Conservation (phyloP, 2,113 vertebrate species). For the Microcebus griseorufus region DNA sequence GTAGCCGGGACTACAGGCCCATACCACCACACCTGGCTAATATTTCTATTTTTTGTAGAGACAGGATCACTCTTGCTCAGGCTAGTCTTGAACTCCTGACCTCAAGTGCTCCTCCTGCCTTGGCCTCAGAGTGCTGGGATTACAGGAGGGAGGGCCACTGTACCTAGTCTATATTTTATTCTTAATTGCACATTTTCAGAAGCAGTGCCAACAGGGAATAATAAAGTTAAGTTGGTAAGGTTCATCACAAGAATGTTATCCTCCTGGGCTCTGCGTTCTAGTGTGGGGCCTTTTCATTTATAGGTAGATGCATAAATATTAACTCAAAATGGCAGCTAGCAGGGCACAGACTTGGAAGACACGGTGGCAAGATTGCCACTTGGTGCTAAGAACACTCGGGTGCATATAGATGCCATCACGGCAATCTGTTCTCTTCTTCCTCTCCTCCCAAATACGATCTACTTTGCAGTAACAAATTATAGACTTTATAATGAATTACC, state of each 20-base stretch:
- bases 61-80: not conserved
- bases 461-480: not conserved
- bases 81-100: not conserved
- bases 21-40: not conserved
- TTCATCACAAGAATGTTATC: not conserved
- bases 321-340: not conserved
- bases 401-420: not conserved
- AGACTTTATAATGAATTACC: not conserved
- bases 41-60: not conserved
- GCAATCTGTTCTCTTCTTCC: not conserved
- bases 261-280: not conserved
- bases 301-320: not conserved
- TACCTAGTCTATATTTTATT: not conserved
- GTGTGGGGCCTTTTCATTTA: not conserved
- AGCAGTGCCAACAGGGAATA: not conserved
- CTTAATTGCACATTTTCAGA: not conserved
- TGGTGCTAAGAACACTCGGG: not conserved
- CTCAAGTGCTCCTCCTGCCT: not conserved
- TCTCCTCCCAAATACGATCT: not conserved
- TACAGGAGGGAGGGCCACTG: not conserved
- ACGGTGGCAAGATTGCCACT: not conserved
- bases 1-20: not conserved
- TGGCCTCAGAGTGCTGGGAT: not conserved
- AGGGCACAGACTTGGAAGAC: not conserved
- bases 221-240: not conserved